Conservation (phyloP, 37 sponge, comb jelly and placozoan species). For the Chondrosia reniformis region DNA sequence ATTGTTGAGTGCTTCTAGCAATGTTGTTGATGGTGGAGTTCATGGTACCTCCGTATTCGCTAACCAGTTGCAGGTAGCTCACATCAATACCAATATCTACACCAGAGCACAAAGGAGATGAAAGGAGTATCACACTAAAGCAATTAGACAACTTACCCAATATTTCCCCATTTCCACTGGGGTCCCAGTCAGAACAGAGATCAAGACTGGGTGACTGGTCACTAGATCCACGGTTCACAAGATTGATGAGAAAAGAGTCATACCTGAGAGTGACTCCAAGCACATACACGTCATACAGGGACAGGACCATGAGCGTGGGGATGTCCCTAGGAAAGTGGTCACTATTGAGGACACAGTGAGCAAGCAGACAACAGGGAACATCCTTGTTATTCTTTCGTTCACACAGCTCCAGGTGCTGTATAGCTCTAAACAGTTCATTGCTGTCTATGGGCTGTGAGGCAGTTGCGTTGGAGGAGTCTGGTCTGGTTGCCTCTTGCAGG, state of each 20-base stretch:
- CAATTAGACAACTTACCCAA: too few relatives aligned
- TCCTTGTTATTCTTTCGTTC: too few relatives aligned
- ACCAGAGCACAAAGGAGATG: too few relatives aligned
- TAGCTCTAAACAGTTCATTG: too few relatives aligned
- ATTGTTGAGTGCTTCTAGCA: too few relatives aligned
- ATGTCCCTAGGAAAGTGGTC: constrained; percentile 31
- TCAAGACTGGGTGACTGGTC: neutral
- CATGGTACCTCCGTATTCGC: constrained; percentile 35
- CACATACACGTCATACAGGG: constrained; percentile 66
- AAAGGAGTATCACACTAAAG: too few relatives aligned
- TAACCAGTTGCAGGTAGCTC: constrained; percentile 1
- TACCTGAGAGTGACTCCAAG: constrained; percentile 11
- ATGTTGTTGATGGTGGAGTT: constrained; percentile 1
- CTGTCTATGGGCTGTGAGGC: too few relatives aligned
- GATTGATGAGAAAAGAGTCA: neutral
- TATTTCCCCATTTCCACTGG: neutral
- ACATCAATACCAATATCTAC: neutral
- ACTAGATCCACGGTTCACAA: neutral
- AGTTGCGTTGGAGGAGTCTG: too few relatives aligned
- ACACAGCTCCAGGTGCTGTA: too few relatives aligned
- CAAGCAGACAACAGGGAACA: constrained; percentile 36
- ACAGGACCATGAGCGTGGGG: constrained; percentile 44
- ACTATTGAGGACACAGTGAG: constrained; percentile 37
- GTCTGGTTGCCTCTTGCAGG: too few relatives aligned
- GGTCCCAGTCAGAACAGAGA: neutral